Evolutionary conservation across 1,140 invertebrate species (phyloP).

Genomic region (Phymastichus coffea): DNA sequence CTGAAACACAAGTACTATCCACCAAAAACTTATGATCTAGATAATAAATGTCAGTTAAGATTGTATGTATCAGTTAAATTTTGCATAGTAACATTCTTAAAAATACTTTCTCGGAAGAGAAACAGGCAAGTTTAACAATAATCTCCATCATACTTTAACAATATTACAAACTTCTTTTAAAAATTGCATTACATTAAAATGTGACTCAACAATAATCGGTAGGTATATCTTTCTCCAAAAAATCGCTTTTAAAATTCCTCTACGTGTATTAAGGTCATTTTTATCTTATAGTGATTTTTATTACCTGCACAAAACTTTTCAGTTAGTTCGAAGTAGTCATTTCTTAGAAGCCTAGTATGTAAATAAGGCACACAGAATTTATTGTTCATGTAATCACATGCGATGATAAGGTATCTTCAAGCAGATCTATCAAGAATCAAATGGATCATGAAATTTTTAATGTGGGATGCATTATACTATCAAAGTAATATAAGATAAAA

Average conservation of each 20-base stretch:
- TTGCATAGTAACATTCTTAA: constrained; percentile 25
- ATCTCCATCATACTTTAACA: constrained; percentile 32
- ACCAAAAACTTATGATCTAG: constrained; percentile 41
- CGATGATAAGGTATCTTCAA: constrained; percentile 6
- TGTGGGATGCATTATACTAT: background rate
- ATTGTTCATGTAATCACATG: constrained; percentile 32
- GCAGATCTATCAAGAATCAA: constrained; percentile 10
- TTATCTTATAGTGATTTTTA: background rate
- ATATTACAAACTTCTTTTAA: constrained; percentile 30
- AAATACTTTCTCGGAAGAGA: constrained; percentile 29
- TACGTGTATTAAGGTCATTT: constrained; percentile 22
- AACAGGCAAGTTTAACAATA: constrained; percentile 39
- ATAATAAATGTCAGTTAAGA: constrained; percentile 41
- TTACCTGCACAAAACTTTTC: constrained; percentile 6
- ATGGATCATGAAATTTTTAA: constrained; percentile 15
- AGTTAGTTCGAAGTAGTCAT: constrained; percentile 15
- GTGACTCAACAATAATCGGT: background rate
- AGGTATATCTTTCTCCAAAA: constrained; percentile 15
- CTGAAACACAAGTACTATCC: constrained; percentile 21
- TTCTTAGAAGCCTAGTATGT: constrained; percentile 30
- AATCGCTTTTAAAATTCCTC: constrained; percentile 13
- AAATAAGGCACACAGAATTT: constrained; percentile 38
- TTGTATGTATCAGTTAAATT: constrained; percentile 32
- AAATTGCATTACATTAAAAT: constrained; percentile 14
- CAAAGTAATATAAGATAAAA: background rate